Base-by-base conservation (phyloP, 1,140 invertebrate species). In the Bombus terrestris region DNA sequence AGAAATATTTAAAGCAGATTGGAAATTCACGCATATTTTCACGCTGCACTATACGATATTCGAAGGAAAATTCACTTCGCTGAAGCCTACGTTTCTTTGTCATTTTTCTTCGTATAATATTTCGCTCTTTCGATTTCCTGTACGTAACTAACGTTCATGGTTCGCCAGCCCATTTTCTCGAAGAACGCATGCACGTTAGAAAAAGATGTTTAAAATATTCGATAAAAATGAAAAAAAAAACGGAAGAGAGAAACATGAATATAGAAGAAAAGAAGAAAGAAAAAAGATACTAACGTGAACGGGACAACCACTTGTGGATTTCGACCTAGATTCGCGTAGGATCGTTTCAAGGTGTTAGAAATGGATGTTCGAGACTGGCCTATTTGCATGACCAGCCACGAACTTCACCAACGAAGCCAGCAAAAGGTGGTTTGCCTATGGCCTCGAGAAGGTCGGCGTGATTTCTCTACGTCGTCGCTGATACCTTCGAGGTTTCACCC, bases 381-480 rank as follows among this genome's bases (percentile, higher is more conserved):
- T 68, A 77, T 85, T 85, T 80, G 77, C 64, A 83, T 78, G 37
- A 68, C 71, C 72, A 37, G 35, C 18, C 41, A 62, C 83, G 80
- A 83, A 89, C 59, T 81, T 87, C 72, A 32, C 8, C 64, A 39
- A 64, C 62, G 90, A 92, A 93, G 86, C 85, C 89, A 77, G 69
- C 81, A 79, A 88, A 87, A 71, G 37, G 10, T 39, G 64, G 87
- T 90, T 91, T 66, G 62, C n/a, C 69, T 76, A n/a, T 37, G 89
- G 88, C 88, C 89, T 92, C 86, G 62, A 59, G 86, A 92, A 92
- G 92, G 90, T 92, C 90, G 83, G 39, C 81, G 72, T 78, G 86
- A 87, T 92, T 92, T 83, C 91, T 90, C 68, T 66, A 57, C 68
- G 86, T 64, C 68, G 79, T 41, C 57, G 37, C 13, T 62, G 75